Evolutionary conservation across 2,888 invertebrate species (phyloP).

Genomic region (Troides aeacus): DNA sequence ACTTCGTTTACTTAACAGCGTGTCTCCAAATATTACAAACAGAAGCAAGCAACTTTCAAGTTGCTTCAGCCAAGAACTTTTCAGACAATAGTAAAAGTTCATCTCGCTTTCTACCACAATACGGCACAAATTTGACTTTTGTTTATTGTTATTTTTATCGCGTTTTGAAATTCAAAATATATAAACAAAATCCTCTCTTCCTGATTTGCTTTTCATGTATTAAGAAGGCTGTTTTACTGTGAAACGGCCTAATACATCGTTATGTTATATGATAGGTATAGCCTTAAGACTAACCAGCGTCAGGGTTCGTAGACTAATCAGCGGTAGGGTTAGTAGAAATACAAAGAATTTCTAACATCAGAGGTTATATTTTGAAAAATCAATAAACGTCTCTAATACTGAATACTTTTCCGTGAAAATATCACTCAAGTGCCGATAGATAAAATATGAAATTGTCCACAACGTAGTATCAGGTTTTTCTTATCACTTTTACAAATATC

Average conservation of each 20-base stretch:
- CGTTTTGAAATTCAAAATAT: background rate
- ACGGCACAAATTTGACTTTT: background rate
- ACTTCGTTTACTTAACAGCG: background rate
- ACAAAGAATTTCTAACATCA: background rate
- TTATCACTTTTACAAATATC: constrained; percentile 7
- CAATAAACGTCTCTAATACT: background rate
- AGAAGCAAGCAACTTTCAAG: background rate
- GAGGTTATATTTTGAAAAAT: background rate
- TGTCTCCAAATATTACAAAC: background rate
- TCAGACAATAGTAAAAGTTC: constrained; percentile 1
- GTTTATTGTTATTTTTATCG: background rate
- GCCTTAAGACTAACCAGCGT: no score
- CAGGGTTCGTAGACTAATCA: no score
- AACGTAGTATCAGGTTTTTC: background rate
- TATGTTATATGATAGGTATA: background rate
- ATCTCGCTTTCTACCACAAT: background rate
- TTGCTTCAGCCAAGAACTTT: background rate
- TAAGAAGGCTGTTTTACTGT: background rate
- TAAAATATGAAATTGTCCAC: constrained; percentile 7
- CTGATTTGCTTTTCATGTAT: background rate
- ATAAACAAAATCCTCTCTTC: background rate
- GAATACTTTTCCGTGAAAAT: background rate
- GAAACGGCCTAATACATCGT: background rate
- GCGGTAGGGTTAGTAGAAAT: no score
- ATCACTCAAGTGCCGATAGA: background rate